These are phyloP conservation scores for Acanthurus tractus DNA, from an alignment of 2,797 vertebrate species.

Conservation along the genomic window DNA sequence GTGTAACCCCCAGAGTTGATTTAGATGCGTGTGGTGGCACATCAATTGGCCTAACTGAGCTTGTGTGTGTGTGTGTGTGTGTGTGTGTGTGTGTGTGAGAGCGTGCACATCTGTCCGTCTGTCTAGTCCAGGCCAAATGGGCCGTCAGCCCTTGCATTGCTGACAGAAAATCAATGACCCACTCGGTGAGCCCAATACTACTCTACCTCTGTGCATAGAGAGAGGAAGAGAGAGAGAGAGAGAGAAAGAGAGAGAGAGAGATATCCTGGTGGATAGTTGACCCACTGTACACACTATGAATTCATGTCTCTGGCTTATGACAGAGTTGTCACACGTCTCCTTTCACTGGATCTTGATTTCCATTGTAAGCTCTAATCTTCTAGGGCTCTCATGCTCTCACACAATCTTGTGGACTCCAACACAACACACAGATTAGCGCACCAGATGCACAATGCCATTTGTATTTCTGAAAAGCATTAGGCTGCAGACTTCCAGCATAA, in stretches of 20 bases:
- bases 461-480: constrained; percentile 55
- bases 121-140: constrained; percentile 73
- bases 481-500: constrained; percentile 29
- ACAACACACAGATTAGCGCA: constrained; percentile 51
- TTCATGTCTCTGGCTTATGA: constrained; percentile 65
- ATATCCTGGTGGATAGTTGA: constrained; percentile 30
- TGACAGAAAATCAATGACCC: constrained; percentile 83
- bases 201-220: constrained; percentile 59
- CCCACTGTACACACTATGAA: constrained; percentile 68
- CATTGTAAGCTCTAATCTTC: constrained; percentile 67
- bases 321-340: constrained; percentile 70
- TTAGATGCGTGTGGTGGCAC: constrained; percentile 53
- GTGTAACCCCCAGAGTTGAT: constrained; percentile 32
- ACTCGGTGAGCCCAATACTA: constrained; percentile 72
- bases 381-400: constrained; percentile 4
- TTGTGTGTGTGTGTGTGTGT: background rate
- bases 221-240: constrained; percentile 39
- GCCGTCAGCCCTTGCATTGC: constrained; percentile 71
- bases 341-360: constrained; percentile 67
- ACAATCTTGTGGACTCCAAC: constrained; percentile 19
- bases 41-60: constrained; percentile 36
- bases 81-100: constrained; percentile 20
- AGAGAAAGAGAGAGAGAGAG: constrained; percentile 25
- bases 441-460: constrained; percentile 49
- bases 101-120: constrained; percentile 57